Conservation (phyloP, 2,797 vertebrate genomes). For the Helarctos malayanus region DNA sequence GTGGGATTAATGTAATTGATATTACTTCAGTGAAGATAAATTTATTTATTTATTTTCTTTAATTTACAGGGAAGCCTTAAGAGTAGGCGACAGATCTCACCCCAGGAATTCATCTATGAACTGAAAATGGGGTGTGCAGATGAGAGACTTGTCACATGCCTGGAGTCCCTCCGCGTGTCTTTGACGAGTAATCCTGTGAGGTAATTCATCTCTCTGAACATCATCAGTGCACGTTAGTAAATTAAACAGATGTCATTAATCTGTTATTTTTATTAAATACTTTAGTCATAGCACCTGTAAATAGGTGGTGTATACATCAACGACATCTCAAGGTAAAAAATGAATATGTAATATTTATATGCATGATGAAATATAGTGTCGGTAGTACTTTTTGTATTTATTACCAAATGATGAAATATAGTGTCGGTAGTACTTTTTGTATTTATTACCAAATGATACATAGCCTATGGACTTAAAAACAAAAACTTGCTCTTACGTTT, state of each 20-base stretch:
- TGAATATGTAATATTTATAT: slow-evolving; percentile 75
- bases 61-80: slow-evolving; percentile 94
- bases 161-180: slow-evolving; percentile 97
- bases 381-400: slow-evolving; percentile 5
- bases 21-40: slow-evolving; percentile 22
- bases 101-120: slow-evolving; percentile 97
- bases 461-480: neutral
- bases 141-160: slow-evolving; percentile 95
- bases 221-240: slow-evolving; percentile 64
- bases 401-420: slow-evolving; percentile 54
- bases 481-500: neutral
- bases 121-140: slow-evolving; percentile 95
- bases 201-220: slow-evolving; percentile 88
- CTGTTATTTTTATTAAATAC: slow-evolving; percentile 41
- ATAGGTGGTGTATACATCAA: neutral
- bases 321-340: slow-evolving; percentile 78
- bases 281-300: neutral
- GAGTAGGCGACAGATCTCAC: slow-evolving; percentile 94
- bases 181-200: slow-evolving; percentile 99
- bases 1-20: neutral
- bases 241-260: slow-evolving; percentile 64
- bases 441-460: neutral
- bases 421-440: neutral
- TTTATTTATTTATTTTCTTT: neutral
- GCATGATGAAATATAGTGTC: slow-evolving; percentile 37